These are phyloP conservation scores for Cephus pygmeus DNA, from an alignment of 2,888 invertebrate species.

Conservation along the genomic window DNA sequence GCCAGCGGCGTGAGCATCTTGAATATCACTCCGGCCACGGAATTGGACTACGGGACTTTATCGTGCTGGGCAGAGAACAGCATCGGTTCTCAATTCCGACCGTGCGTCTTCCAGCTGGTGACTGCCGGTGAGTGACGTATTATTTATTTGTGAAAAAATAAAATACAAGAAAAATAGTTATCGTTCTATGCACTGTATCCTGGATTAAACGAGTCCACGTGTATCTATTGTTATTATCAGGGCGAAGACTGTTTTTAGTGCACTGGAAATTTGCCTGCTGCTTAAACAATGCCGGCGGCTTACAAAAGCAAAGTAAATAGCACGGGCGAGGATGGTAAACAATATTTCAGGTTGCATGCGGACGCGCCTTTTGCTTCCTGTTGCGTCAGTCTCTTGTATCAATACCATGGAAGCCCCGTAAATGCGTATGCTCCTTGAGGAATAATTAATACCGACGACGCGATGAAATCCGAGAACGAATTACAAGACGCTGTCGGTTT, in stretches of 20 bases:
- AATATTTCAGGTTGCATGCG: neutral
- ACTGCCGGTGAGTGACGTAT: conserved; percentile 77
- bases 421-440: neutral
- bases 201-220: too few relatives aligned
- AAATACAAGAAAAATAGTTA: fast-evolving
- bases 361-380: neutral
- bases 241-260: neutral
- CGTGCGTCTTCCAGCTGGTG: conserved; percentile 90
- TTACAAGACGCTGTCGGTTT: neutral
- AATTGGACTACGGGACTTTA: conserved; percentile 87
- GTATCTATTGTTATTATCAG: too few relatives aligned
- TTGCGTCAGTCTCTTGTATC: neutral
- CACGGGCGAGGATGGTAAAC: neutral
- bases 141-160: neutral
- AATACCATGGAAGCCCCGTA: neutral
- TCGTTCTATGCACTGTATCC: too few relatives aligned
- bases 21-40: conserved; percentile 70
- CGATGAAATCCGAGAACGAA: neutral
- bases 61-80: conserved; percentile 88
- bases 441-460: neutral
- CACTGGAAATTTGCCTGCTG: neutral
- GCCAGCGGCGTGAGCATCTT: conserved; percentile 74
- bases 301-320: neutral
- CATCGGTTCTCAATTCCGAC: conserved; percentile 84
- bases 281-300: neutral